Percentiles rank a stretch among this genome's conserved stretches.
Conservation (phyloP, 2,797 vertebrate genomes). For the Myiotriccus ornatus region DNA sequence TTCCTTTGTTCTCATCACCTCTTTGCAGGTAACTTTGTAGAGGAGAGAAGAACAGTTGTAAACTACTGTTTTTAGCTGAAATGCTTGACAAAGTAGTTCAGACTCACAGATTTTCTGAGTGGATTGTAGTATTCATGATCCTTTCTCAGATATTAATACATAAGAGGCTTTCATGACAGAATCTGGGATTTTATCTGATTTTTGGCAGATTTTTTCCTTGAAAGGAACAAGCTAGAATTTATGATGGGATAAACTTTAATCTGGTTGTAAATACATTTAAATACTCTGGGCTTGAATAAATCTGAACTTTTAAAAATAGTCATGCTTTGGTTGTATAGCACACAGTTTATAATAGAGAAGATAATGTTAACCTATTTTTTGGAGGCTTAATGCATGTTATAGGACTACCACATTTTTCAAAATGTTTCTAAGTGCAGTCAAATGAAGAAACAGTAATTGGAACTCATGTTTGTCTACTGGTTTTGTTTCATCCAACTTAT, state of each 20-base stretch:
- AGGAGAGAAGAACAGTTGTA: background rate
- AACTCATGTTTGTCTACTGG: background rate
- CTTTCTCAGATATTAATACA: background rate
- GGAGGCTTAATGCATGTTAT: background rate
- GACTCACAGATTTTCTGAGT: background rate
- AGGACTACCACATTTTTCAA: background rate
- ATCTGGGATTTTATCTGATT: constrained; percentile 33
- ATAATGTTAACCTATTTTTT: background rate
- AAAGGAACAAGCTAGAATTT: constrained; percentile 5
- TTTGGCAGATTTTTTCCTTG: constrained; percentile 21
- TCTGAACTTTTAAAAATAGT: constrained; percentile 1
- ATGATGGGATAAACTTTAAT: constrained; percentile 35
- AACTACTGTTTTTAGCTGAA: background rate
- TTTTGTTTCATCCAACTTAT: background rate
- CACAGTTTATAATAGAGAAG: background rate
- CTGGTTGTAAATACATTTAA: constrained; percentile 45
- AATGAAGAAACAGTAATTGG: background rate
- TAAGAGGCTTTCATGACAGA: constrained; percentile 40
- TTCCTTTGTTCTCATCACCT: background rate
- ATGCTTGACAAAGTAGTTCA: background rate
- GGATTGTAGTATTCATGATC: background rate
- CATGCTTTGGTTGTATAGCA: background rate
- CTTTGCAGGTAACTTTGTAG: background rate
- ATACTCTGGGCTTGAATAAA: constrained; percentile 5
- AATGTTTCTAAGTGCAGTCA: background rate